A percentile compares a stretch with the other conserved stretches of the same genome.
Conservation (phyloP, 2,888 invertebrate species). For the Nineta flava region DNA sequence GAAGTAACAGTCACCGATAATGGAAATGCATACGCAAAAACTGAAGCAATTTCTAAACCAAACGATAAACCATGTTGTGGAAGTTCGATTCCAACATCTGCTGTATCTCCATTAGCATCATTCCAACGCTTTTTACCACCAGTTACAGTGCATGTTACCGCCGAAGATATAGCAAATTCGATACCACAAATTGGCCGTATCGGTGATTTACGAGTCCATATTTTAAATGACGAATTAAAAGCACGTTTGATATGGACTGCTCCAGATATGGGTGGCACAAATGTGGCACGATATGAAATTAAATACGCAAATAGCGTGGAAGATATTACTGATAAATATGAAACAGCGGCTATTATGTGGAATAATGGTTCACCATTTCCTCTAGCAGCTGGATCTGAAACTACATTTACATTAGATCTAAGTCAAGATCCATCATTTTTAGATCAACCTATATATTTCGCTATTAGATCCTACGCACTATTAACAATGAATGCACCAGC, state of each 20-base stretch:
- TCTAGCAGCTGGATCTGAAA: slow-evolving; percentile 33
- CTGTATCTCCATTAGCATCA: slow-evolving; percentile 30
- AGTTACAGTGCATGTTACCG: slow-evolving; percentile 27
- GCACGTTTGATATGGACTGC: slow-evolving; percentile 40
- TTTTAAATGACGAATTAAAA: slow-evolving; percentile 30
- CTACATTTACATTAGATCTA: slow-evolving; percentile 31
- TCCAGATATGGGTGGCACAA: slow-evolving; percentile 36
- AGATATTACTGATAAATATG: slow-evolving; percentile 32
- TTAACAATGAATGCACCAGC: slow-evolving; percentile 22
- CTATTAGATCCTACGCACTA: slow-evolving; percentile 32
- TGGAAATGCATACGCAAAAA: slow-evolving; percentile 35
- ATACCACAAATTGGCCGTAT: slow-evolving; percentile 30
- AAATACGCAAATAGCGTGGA: slow-evolving; percentile 27
- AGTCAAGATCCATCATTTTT: slow-evolving; percentile 28
- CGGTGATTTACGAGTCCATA: slow-evolving; percentile 34
- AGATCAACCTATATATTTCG: slow-evolving; percentile 34
- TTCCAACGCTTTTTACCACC: slow-evolving; percentile 35
- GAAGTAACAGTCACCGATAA: slow-evolving; percentile 34
- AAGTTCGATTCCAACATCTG: slow-evolving; percentile 28
- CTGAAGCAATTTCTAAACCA: slow-evolving; percentile 20
- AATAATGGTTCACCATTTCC: slow-evolving; percentile 29
- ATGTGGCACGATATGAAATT: slow-evolving; percentile 34
- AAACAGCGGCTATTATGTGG: slow-evolving; percentile 28
- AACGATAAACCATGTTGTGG: slow-evolving; percentile 35
- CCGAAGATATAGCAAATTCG: slow-evolving; percentile 23